Evolutionary conservation across 2,113 vertebrate genomes (phyloP).

Genomic region (Actenoides lindsayi): DNA sequence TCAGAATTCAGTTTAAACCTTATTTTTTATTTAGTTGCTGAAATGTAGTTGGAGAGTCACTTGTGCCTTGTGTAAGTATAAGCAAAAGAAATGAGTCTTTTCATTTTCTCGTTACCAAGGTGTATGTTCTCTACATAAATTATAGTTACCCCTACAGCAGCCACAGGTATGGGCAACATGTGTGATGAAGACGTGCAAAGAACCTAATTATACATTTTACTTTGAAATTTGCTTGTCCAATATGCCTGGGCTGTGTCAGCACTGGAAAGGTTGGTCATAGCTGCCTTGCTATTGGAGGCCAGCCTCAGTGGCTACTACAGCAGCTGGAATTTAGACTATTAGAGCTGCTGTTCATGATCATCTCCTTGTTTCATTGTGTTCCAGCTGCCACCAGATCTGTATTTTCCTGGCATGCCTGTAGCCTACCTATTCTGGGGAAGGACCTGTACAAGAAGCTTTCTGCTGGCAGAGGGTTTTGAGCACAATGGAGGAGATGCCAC

Average conservation of each 20-base stretch:
- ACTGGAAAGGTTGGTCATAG: neutral
- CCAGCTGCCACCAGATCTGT: neutral
- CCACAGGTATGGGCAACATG: neutral
- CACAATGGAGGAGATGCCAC: neutral
- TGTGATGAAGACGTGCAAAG: neutral
- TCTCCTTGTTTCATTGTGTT: neutral
- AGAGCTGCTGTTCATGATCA: neutral
- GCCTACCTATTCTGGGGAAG: neutral
- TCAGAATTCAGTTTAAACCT: slow-evolving; percentile 55
- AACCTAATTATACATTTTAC: neutral
- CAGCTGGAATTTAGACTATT: neutral
- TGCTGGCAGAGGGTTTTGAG: neutral
- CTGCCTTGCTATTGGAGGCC: neutral
- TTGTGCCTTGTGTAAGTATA: neutral
- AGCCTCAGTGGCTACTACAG: no score
- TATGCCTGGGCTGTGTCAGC: neutral
- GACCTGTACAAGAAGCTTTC: neutral
- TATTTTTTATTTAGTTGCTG: slow-evolving; percentile 59
- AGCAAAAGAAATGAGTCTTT: neutral
- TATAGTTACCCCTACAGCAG: neutral
- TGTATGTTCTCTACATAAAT: neutral
- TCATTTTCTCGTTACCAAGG: neutral
- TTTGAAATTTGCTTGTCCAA: neutral
- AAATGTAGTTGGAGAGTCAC: slow-evolving; percentile 44
- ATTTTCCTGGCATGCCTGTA: neutral